Conservation (phyloP, 2,113 vertebrate species). For the Vidua chalybeata region DNA sequence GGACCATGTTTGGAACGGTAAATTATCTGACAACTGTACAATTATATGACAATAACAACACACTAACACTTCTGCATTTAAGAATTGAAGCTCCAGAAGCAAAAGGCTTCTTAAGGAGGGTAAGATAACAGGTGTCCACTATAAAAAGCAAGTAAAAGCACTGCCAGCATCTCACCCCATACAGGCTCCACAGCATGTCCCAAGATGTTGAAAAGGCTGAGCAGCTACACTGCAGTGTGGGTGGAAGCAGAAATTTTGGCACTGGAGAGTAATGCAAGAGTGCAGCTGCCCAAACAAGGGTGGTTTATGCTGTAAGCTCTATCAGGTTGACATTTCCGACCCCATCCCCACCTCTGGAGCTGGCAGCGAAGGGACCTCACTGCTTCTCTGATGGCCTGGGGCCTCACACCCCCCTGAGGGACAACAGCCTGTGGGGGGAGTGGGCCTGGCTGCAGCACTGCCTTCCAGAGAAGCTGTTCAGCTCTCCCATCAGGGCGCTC, state of each 20-base stretch:
- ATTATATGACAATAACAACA: not conserved
- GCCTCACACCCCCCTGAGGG: not conserved
- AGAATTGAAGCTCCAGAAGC: not conserved
- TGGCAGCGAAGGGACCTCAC: not conserved
- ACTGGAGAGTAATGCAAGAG: not conserved
- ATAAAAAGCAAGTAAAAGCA: not conserved
- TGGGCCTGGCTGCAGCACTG: not conserved
- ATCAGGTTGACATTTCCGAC: accelerated
- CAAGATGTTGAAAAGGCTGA: not conserved
- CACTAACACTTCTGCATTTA: not conserved
- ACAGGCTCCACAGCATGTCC: not conserved
- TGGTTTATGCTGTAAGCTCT: not conserved
- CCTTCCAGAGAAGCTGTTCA: not conserved
- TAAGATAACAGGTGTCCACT: not conserved
- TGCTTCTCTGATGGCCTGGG: not conserved
- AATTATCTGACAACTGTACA: not conserved
- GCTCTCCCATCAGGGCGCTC: not conserved
- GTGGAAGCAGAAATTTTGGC: not conserved
- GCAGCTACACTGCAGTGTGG: not conserved
- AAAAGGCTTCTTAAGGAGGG: not conserved
- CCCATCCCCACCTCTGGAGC: not conserved
- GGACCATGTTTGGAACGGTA: not conserved
- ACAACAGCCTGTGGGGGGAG: not conserved
- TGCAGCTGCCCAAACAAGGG: not conserved
- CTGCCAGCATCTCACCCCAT: not conserved